These are phyloP conservation scores for Koerneria pararmatus DNA, from an alignment of 2,888 invertebrate species.

Conservation along the genomic window DNA sequence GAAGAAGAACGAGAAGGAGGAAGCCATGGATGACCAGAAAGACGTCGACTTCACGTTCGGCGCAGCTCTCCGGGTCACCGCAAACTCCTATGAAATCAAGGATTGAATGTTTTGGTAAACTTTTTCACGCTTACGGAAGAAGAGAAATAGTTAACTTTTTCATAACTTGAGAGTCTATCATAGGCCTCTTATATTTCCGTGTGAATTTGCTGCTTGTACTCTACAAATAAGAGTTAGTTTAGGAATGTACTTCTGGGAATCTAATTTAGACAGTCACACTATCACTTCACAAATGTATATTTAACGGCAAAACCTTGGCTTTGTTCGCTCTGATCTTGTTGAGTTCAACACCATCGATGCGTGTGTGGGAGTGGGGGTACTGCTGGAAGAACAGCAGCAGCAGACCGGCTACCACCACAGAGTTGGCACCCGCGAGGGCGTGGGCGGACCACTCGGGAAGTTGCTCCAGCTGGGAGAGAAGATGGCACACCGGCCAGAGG, in stretches of 20 bases:
- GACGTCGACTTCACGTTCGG: slow-evolving; percentile 20
- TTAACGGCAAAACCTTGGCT: slow-evolving; percentile 7
- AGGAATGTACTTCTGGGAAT: not conserved
- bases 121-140: too few species aligned
- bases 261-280: not conserved
- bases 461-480: slow-evolving; percentile 13
- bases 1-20: slow-evolving; percentile 9
- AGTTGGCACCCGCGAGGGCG: not conserved
- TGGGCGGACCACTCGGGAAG: slow-evolving; percentile 1
- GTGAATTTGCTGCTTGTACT: too few species aligned
- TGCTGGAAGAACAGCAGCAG: slow-evolving; percentile 11
- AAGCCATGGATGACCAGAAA: slow-evolving; percentile 9
- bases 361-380: slow-evolving; percentile 6
- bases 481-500: not conserved
- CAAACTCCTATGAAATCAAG: not conserved
- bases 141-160: too few species aligned
- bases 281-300: not conserved
- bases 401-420: slow-evolving; percentile 3
- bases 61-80: not conserved
- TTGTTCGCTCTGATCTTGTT: slow-evolving; percentile 9
- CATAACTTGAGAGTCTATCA: too few species aligned
- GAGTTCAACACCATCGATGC: slow-evolving; percentile 10
- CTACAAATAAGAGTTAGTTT: not conserved
- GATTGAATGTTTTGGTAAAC: too few species aligned
- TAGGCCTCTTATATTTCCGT: too few species aligned